Conservation (phyloP, 2,888 invertebrate species). For the Apodemia hepburni region DNA sequence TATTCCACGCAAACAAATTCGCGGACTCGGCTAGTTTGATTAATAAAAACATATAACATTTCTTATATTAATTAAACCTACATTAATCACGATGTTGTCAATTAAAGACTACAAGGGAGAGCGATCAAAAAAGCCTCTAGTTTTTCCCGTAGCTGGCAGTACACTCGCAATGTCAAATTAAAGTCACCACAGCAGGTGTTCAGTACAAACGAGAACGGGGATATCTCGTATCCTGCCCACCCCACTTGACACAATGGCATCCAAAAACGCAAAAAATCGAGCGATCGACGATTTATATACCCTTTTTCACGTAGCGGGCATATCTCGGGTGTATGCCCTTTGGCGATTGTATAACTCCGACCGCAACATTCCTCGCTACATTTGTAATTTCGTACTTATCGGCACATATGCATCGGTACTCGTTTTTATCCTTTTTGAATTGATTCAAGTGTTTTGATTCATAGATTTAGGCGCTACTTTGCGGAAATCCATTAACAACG, state of each 20-base stretch:
- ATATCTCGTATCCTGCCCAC: constrained; percentile 7
- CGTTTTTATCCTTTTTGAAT: too few species aligned
- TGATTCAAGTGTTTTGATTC: too few species aligned
- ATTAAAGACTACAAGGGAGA: not conserved
- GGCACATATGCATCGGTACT: too few species aligned
- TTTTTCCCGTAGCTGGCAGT: not conserved
- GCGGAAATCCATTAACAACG: too few species aligned
- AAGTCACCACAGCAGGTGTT: constrained; percentile 28
- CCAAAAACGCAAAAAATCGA: constrained; percentile 57
- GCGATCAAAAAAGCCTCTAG: not conserved
- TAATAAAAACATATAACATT: too few species aligned
- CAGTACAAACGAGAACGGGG: not conserved
- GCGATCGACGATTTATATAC: constrained; percentile 51
- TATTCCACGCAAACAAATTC: too few species aligned
- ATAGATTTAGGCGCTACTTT: too few species aligned
- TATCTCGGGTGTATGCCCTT: constrained; percentile 29
- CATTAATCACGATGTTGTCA: constrained; percentile 4
- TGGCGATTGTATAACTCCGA: constrained; percentile 10
- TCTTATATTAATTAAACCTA: not conserved
- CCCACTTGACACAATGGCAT: constrained; percentile 59
- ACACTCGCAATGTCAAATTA: constrained; percentile 32
- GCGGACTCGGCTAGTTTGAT: too few species aligned
- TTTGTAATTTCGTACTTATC: not conserved
- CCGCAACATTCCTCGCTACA: constrained; percentile 2
- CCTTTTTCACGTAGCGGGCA: constrained; percentile 35